These are phyloP conservation scores for Umimayanthus kanabou DNA, from an alignment of 92 coral and sea anemone species.

Conservation along the genomic window DNA sequence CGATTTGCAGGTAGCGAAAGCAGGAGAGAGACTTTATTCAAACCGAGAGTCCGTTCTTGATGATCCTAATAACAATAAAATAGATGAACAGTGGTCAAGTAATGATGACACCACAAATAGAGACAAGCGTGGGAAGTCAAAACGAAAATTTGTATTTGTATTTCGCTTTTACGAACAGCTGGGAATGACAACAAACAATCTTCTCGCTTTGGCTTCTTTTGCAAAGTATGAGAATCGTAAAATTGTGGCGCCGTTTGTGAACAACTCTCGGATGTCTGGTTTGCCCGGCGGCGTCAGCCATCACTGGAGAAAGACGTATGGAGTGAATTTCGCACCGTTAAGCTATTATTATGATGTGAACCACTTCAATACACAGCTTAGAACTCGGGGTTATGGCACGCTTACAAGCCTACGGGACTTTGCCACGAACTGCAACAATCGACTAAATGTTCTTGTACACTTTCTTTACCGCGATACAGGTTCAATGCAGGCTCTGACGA, in stretches of 20 bases:
- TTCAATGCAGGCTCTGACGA: constrained; percentile 63
- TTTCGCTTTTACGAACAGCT: constrained; percentile 98
- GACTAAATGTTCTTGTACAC: constrained; percentile 87
- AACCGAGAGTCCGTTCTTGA: constrained; percentile 6
- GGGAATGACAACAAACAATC: constrained; percentile 91
- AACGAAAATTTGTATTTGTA: constrained; percentile 81
- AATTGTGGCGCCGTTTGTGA: constrained; percentile 93
- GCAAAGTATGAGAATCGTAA: constrained; percentile 79
- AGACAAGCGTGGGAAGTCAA: constrained; percentile 41
- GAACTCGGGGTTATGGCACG: constrained; percentile 77
- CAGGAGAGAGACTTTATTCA: constrained; percentile 10
- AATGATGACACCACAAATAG: constrained; percentile 14
- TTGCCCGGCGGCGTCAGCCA: constrained; percentile 87
- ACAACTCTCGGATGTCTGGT: constrained; percentile 97
- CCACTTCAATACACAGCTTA: constrained; percentile 65
- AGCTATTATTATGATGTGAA: constrained; percentile 73
- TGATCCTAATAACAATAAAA: constrained; percentile 28
- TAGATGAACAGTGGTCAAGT: constrained; percentile 13
- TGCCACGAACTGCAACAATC: constrained; percentile 72
- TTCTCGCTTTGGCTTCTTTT: constrained; percentile 85
- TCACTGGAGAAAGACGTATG: constrained; percentile 58
- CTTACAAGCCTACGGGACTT: constrained; percentile 73
- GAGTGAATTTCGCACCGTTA: constrained; percentile 66
- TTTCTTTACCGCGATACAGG: constrained; percentile 72
- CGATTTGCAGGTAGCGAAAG: constrained; percentile 30